A percentile compares a stretch with the other conserved stretches of the same genome.
Evolutionary conservation across 2,113 vertebrate species (phyloP).

Genomic region (Catharus bicknelli): DNA sequence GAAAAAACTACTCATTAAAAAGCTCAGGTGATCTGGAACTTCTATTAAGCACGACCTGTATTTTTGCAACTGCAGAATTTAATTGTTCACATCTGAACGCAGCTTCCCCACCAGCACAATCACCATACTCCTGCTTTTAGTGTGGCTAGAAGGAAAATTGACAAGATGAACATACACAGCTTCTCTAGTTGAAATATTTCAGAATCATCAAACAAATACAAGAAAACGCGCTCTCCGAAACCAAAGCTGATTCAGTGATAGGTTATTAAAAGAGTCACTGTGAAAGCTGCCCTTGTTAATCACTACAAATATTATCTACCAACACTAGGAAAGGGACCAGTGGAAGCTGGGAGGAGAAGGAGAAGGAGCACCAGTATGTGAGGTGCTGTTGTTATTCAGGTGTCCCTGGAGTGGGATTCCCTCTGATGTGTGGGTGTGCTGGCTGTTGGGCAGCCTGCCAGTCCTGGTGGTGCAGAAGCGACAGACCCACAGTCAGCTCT

Average conservation of each 20-base stretch:
- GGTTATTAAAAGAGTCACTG: neutral
- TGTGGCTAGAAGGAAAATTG: neutral
- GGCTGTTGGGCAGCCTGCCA: neutral
- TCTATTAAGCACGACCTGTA: neutral
- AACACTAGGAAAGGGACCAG: neutral
- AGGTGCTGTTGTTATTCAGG: neutral
- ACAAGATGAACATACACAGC: neutral
- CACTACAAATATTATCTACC: neutral
- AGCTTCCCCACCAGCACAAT: neutral
- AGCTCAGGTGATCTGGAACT: neutral
- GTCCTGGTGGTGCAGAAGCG: neutral
- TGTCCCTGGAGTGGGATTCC: neutral
- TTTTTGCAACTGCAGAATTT: neutral
- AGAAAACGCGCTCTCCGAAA: neutral
- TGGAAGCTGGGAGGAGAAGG: neutral
- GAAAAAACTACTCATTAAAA: neutral
- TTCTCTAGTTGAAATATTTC: neutral
- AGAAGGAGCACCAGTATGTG: neutral
- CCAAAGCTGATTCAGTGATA: neutral
- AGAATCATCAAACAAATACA: neutral
- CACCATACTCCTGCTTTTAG: neutral
- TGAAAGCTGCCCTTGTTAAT: neutral
- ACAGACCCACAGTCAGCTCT: neutral
- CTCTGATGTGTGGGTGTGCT: fast-evolving
- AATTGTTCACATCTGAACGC: neutral